phyloP scores from a whole-genome alignment of 2,113 vertebrate species.

The Diglossa brunneiventris region DNA sequence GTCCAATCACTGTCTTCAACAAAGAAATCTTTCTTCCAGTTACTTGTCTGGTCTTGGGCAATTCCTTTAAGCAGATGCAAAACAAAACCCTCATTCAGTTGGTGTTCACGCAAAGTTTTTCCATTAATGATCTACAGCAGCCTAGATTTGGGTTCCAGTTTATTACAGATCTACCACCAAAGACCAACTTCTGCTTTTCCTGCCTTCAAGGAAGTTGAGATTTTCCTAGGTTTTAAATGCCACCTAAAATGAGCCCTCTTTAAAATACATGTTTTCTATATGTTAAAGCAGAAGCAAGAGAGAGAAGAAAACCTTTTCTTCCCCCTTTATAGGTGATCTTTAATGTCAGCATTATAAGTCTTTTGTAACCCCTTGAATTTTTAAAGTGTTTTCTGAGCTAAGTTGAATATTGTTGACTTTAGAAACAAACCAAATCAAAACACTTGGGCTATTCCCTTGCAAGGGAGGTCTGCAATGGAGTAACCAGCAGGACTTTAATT shows the following conservation, averaged over 20 bases:
- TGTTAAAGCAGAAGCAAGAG: not conserved
- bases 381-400: not conserved
- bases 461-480: not conserved
- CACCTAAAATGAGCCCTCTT: not conserved
- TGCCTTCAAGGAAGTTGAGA: not conserved
- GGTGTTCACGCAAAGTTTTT: not conserved
- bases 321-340: not conserved
- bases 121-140: not conserved
- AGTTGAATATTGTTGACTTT: not conserved
- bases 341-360: not conserved
- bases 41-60: not conserved
- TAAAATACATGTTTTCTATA: not conserved
- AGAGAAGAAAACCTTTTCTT: not conserved
- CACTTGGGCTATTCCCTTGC: not conserved
- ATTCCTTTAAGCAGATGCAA: not conserved
- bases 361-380: not conserved
- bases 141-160: not conserved
- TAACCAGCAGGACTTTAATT: not conserved
- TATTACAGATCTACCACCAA: not conserved
- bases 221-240: not conserved
- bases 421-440: not conserved
- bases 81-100: not conserved
- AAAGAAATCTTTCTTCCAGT: constrained; percentile 34
- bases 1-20: not conserved
- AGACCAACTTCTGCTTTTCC: not conserved